Conservation (phyloP, 2,113 vertebrate genomes). For the Merops nubicus region DNA sequence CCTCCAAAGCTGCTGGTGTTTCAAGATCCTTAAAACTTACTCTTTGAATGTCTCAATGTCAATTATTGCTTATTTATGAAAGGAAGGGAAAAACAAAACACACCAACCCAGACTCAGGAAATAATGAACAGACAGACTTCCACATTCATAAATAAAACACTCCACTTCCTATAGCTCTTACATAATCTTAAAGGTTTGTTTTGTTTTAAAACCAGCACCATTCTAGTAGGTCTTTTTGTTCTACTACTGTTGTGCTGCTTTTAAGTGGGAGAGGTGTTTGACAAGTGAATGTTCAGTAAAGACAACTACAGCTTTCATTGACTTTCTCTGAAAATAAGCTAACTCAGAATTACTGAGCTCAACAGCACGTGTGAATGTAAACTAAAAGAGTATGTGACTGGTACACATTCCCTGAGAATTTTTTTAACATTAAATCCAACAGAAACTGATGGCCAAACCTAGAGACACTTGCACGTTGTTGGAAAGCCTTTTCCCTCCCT, state of each 20-base stretch:
- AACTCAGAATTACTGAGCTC: neutral
- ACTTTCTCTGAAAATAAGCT: neutral
- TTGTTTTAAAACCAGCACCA: neutral
- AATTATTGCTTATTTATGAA: slow-evolving; percentile 32
- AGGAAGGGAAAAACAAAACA: slow-evolving; percentile 26
- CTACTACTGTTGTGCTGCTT: neutral
- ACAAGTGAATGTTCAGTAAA: slow-evolving; percentile 40
- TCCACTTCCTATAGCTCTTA: slow-evolving; percentile 47
- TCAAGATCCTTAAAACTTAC: slow-evolving; percentile 42
- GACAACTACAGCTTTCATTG: neutral
- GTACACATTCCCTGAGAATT: neutral
- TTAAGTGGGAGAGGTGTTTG: slow-evolving; percentile 14
- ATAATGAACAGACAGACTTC: slow-evolving; percentile 45
- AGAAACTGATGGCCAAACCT: neutral
- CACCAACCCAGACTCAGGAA: neutral
- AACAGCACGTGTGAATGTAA: neutral
- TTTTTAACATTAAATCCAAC: neutral
- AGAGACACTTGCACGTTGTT: neutral
- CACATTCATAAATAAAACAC: slow-evolving; percentile 63
- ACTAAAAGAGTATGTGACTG: neutral
- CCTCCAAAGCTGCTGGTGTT: neutral
- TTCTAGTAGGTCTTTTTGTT: slow-evolving; percentile 43
- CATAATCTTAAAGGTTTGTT: slow-evolving; percentile 10
- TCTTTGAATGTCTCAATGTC: slow-evolving; percentile 28
- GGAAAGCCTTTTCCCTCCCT: neutral